A percentile compares a stretch with the other conserved stretches of the same genome.
Conservation (phyloP, 2,797 vertebrate species). For the Pteronotus mesoamericanus region DNA sequence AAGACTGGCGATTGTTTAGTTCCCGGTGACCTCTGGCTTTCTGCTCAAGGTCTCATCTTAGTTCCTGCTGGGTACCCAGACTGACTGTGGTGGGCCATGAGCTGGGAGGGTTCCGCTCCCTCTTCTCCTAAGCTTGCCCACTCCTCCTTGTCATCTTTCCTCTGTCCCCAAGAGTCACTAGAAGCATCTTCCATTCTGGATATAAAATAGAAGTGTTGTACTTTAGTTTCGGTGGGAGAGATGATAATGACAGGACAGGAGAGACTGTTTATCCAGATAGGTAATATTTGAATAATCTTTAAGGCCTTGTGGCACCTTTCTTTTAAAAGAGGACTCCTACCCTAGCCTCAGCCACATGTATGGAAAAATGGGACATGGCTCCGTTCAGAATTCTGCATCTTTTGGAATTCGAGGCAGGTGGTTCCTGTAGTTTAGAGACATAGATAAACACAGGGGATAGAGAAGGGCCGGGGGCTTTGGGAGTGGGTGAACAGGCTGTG, state of each 20-base stretch:
- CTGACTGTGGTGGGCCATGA: background rate
- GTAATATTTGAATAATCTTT: slow-evolving; percentile 52
- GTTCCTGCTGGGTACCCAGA: background rate
- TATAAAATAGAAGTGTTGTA: slow-evolving; percentile 51
- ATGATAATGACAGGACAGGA: slow-evolving; percentile 51
- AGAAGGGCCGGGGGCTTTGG: background rate
- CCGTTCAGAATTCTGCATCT: background rate
- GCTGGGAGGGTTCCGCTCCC: background rate
- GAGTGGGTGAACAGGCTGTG: background rate
- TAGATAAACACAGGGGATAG: background rate
- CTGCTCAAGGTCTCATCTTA: background rate
- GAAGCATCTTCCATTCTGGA: background rate
- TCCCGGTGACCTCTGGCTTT: background rate
- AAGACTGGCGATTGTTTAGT: background rate
- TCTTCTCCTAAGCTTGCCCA: background rate
- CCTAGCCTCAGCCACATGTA: background rate
- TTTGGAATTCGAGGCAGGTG: background rate
- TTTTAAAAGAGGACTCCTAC: background rate
- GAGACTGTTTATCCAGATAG: slow-evolving; percentile 53
- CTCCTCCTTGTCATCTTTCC: background rate
- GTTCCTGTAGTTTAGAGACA: background rate
- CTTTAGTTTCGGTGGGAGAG: slow-evolving; percentile 31
- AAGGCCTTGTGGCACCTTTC: slow-evolving; percentile 34
- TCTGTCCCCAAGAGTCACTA: slow-evolving; percentile 28
- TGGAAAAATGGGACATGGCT: background rate